Evolutionary conservation across 2,113 vertebrate genomes (phyloP).

Genomic region (Tupaia tana): DNA sequence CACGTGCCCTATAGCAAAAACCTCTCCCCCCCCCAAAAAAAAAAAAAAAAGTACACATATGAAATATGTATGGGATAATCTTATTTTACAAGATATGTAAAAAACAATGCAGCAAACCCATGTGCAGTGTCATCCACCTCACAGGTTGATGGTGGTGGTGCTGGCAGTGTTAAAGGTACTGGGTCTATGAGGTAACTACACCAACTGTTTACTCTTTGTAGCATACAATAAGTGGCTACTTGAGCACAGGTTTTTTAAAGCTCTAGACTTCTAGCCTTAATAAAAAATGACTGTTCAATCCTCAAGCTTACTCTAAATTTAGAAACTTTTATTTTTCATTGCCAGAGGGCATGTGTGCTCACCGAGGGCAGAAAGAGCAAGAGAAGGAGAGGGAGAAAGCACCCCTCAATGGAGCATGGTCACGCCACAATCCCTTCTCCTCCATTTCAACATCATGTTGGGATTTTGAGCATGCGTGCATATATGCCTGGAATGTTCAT

Average conservation of each 20-base stretch:
- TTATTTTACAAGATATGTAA: not conserved
- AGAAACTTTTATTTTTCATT: not conserved
- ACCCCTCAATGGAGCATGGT: no score
- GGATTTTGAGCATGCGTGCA: no score
- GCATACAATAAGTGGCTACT: not conserved
- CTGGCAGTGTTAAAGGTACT: not conserved
- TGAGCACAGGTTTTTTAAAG: not conserved
- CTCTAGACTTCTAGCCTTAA: not conserved
- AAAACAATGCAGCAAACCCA: not conserved
- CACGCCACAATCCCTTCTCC: no score
- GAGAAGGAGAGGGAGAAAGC: no score
- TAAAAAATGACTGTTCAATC: not conserved
- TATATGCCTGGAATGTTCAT: no score
- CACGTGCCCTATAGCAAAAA: no score
- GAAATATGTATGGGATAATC: not conserved
- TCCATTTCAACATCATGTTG: no score
- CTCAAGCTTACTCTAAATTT: not conserved
- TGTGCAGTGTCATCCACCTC: not conserved
- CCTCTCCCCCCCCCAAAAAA: no score
- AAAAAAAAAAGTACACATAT: no score
- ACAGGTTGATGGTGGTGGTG: not conserved
- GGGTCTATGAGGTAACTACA: not conserved
- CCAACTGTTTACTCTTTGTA: not conserved
- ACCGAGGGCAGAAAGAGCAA: no score
- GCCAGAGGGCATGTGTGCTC: no score